phyloP scores from a whole-genome alignment of 2,113 vertebrate genomes.

The Picathartes gymnocephalus region DNA sequence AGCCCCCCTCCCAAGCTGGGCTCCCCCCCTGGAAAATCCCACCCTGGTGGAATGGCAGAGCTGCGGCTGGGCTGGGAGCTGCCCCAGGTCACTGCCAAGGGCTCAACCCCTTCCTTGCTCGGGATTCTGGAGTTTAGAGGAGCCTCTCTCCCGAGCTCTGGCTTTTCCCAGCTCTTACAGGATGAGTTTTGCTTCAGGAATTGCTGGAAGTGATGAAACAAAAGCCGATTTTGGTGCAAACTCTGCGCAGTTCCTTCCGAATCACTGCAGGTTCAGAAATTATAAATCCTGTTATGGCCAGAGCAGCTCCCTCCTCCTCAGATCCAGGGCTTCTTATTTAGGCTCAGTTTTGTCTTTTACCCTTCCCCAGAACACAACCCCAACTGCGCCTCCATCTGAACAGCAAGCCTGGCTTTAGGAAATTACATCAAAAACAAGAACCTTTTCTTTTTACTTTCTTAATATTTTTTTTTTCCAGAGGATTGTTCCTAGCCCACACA shows the following conservation, averaged over 20 bases:
- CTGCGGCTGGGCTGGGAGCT: background rate
- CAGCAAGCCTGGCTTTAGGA: background rate
- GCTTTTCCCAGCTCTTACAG: background rate
- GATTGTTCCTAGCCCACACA: background rate
- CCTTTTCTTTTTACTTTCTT: no score
- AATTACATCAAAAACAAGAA: background rate
- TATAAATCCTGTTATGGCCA: background rate
- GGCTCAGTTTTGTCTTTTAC: background rate
- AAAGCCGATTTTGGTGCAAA: background rate
- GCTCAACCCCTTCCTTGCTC: background rate
- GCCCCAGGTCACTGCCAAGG: background rate
- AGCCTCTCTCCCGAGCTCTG: background rate
- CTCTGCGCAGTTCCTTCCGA: background rate
- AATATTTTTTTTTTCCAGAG: background rate
- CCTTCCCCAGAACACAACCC: background rate
- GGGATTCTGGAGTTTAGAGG: background rate
- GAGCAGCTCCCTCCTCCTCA: background rate
- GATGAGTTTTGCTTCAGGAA: background rate
- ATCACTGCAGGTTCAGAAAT: background rate
- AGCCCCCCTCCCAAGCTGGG: background rate
- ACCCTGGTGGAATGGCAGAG: background rate
- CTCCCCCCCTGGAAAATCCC: background rate
- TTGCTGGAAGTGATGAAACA: background rate
- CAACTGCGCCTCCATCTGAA: background rate
- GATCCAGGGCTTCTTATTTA: background rate